Percentiles rank a stretch among this genome's conserved stretches.
Evolutionary conservation across 2,888 invertebrate species (phyloP).

Genomic region (Stramonita haemastoma): DNA sequence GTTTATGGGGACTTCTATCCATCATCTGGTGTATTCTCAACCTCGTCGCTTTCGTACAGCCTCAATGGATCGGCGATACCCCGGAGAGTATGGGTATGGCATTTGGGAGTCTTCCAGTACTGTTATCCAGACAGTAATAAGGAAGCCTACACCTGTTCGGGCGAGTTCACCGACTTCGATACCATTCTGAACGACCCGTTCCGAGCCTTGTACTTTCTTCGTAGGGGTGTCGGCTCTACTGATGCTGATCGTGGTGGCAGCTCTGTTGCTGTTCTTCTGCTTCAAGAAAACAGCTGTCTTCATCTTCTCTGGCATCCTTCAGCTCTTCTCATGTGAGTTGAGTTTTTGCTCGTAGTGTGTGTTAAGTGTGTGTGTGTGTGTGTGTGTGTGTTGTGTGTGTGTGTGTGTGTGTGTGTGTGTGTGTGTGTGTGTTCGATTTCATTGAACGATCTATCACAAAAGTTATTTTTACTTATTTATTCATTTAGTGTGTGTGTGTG

Average conservation of each 20-base stretch:
- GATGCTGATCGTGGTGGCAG: conserved; percentile 91
- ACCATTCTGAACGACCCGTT: conserved; percentile 89
- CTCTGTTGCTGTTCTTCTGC: conserved; percentile 93
- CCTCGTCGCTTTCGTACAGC: conserved; percentile 95
- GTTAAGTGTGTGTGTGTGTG: conserved; percentile 9
- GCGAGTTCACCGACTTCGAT: conserved; percentile 84
- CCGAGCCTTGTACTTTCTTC: conserved; percentile 91
- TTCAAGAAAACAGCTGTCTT: conserved; percentile 95
- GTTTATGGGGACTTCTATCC: conserved; percentile 99
- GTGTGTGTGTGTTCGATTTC: neutral
- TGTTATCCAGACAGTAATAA: conserved; percentile 80
- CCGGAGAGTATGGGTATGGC: conserved; percentile 83
- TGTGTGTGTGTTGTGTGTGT: conserved; percentile 11
- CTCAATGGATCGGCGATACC: conserved; percentile 80
- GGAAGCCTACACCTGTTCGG: conserved; percentile 82
- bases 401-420: neutral
- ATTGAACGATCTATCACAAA: no score
- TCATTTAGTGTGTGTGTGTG: neutral
- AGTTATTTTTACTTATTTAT: no score
- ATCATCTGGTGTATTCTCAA: conserved; percentile 97
- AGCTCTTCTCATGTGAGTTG: conserved; percentile 91
- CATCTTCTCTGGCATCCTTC: conserved; percentile 96
- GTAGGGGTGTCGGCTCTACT: conserved; percentile 90
- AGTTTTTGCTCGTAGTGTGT: conserved; percentile 81
- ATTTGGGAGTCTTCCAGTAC: conserved; percentile 94